These are phyloP conservation scores for Corythornis cristatus DNA, from an alignment of 2,113 vertebrate species.

Conservation along the genomic window DNA sequence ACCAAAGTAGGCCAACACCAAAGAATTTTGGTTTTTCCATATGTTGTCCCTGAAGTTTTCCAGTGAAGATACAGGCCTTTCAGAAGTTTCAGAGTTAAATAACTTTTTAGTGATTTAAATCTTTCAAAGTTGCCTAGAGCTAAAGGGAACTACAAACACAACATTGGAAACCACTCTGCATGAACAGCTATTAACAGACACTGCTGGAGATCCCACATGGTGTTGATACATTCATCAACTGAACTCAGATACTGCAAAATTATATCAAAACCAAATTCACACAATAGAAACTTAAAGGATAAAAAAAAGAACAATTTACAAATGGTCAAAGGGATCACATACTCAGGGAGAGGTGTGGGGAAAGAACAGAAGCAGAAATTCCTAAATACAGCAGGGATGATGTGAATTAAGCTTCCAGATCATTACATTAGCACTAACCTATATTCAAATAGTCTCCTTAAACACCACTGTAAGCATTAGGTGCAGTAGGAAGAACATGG, in stretches of 20 bases:
- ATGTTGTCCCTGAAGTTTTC: background rate
- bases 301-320: background rate
- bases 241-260: background rate
- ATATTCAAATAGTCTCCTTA: background rate
- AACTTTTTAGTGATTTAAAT: background rate
- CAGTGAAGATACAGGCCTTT: background rate
- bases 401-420: background rate
- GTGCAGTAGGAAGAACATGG: background rate
- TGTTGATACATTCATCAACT: background rate
- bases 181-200: background rate
- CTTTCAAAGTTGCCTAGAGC: background rate
- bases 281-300: background rate
- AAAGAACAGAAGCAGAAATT: background rate
- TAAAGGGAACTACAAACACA: background rate
- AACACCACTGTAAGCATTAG: background rate
- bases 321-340: background rate
- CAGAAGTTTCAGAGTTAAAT: background rate
- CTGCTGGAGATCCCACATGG: background rate
- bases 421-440: background rate
- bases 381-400: background rate
- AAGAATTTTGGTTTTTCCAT: background rate
- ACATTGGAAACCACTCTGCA: background rate
- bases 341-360: background rate
- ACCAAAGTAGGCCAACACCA: background rate
- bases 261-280: background rate